Base-by-base conservation (phyloP, 2,113 vertebrate species). In the Oncorhynchus gorbuscha region DNA sequence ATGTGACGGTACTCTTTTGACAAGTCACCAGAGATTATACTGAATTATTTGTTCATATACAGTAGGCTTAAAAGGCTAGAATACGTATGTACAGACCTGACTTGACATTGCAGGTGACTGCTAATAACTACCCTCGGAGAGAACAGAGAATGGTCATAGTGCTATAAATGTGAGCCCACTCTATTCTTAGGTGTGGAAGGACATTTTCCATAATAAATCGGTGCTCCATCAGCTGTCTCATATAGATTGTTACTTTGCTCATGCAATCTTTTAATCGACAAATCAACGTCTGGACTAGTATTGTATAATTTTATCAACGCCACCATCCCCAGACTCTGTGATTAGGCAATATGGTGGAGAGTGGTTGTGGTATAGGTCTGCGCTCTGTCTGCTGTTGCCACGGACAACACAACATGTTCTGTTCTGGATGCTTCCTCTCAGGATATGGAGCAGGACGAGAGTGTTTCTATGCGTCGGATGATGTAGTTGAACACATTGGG, bases 251-350 rank as follows among this genome's bases (percentile, higher is more conserved):
- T 81, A 75, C 78, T 75, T 77, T 83, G 84, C 84, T 75, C 79
- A 67, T 73, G 79, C 78, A 87, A 86, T 90, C 86, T 91, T 84
- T 89, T 83, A 85, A 80, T 81, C 79, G 61, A 70, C 75, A 86
- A 88, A 90, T 90, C 86, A 88, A 88, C 79, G 81, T 73, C 78
- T 83, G 80, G 30, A 68, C 86, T 84, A 74, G 77, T 76, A 78
- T 88, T 92, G 90, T 88, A 90, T 92, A 89, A 85, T 87, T 92
- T 91, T 88, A 91, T 92, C 89, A 85, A 89, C 79, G 18, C 80
- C 69, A 82, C 72, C 75, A 20, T 65, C 71, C 78, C 51, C 65
- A 12, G 30, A 16, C 24, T 12, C 62, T 13, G n/a, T 26, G 65
- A n/a, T 62, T 62, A 62, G n/a, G 20, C 59, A 16, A 62, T 22